Evolutionary conservation across 2,888 invertebrate species (phyloP).

Genomic region (Podabrus alpinus): DNA sequence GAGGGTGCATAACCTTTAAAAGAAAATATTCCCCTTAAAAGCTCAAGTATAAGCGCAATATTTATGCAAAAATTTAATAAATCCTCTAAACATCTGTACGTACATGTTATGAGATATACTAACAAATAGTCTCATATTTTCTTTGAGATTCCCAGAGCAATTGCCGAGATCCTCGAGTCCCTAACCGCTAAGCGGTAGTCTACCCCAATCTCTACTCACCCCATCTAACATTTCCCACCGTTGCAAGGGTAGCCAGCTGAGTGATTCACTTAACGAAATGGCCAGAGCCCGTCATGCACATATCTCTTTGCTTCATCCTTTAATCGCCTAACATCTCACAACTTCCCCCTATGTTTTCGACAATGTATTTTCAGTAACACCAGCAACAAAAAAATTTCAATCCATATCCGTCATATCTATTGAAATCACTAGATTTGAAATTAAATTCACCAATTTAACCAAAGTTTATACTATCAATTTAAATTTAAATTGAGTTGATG

Average conservation of each 20-base stretch:
- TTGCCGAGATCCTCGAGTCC: slow-evolving; percentile 31
- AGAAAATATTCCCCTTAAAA: slow-evolving; percentile 11
- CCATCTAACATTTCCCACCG: slow-evolving; percentile 30
- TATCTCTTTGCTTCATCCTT: slow-evolving; percentile 40
- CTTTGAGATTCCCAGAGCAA: slow-evolving; percentile 25
- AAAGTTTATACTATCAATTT: slow-evolving; percentile 36
- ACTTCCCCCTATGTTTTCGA: slow-evolving; percentile 12
- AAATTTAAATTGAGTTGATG: slow-evolving; percentile 38
- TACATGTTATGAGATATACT: slow-evolving; percentile 21
- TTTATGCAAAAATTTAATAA: slow-evolving; percentile 35
- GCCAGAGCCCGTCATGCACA: slow-evolving; percentile 41
- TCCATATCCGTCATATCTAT: slow-evolving; percentile 24
- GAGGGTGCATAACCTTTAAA: background rate
- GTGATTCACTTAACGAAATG: slow-evolving; percentile 46
- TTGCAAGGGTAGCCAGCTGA: slow-evolving; percentile 38
- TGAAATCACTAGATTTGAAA: slow-evolving; percentile 16
- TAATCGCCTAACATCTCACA: slow-evolving; percentile 34
- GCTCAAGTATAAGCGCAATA: slow-evolving; percentile 20
- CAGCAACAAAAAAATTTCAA: slow-evolving; percentile 18
- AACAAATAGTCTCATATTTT: slow-evolving; percentile 25
- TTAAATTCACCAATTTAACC: slow-evolving; percentile 27
- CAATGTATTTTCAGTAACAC: slow-evolving; percentile 8
- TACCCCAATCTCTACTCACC: slow-evolving; percentile 28
- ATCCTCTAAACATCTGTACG: slow-evolving; percentile 36
- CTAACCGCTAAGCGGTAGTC: slow-evolving; percentile 34